phyloP scores from a whole-genome alignment of 2,888 invertebrate genomes.

The Ecliptopera silaceata region DNA sequence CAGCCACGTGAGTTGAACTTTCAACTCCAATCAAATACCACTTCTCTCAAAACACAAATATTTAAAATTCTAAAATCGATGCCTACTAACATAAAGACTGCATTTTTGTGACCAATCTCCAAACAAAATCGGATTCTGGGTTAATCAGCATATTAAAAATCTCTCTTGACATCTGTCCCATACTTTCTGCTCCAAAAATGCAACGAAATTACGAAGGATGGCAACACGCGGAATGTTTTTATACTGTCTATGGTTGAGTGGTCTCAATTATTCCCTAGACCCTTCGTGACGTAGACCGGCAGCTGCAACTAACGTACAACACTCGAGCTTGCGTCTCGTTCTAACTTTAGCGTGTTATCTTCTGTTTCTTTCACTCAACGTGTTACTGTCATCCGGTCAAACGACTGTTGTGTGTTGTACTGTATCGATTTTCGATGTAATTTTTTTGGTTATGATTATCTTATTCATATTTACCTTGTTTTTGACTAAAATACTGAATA shows the following conservation, averaged over 20 bases:
- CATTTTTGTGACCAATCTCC: constrained; percentile 25
- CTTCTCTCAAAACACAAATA: constrained; percentile 9
- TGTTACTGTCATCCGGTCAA: constrained; percentile 71
- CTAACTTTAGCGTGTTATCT: constrained; percentile 40
- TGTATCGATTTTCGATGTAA: constrained; percentile 61
- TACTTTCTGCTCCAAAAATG: constrained; percentile 21
- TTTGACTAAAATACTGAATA: not conserved
- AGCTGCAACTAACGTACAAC: constrained; percentile 79
- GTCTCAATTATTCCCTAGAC: constrained; percentile 70
- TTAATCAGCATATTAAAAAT: constrained; percentile 31
- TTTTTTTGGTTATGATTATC: constrained; percentile 34
- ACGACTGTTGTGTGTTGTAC: constrained; percentile 57
- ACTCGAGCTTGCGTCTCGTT: constrained; percentile 55
- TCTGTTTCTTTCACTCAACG: constrained; percentile 56
- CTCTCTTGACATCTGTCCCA: constrained; percentile 25
- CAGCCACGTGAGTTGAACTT: too few species aligned
- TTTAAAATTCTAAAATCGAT: not conserved
- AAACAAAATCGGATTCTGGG: constrained; percentile 30
- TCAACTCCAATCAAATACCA: not conserved
- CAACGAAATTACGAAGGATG: constrained; percentile 40
- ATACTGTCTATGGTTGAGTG: constrained; percentile 66
- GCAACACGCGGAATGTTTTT: constrained; percentile 52
- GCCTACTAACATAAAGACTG: constrained; percentile 12
- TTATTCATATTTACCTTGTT: not conserved
- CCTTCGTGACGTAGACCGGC: constrained; percentile 75